Base-by-base conservation (phyloP, 2,113 vertebrate species). In the Promerops cafer region DNA sequence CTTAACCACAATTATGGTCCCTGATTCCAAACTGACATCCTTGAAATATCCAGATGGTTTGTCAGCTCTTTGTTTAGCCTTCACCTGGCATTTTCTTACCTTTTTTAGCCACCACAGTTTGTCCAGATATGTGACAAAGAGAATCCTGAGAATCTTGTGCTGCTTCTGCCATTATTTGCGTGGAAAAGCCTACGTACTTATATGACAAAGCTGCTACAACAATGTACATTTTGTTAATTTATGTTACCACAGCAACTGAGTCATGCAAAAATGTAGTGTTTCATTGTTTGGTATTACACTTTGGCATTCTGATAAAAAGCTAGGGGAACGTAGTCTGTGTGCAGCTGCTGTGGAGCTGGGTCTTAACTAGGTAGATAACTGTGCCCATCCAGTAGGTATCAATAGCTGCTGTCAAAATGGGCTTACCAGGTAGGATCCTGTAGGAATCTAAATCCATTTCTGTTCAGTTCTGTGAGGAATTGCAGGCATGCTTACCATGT, bases 231-330 rank as follows among this genome's bases (percentile, higher is more conserved):
- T 89, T 35, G 64, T 87, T 93, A 83, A 92, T 90, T 78, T 90
- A 59, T 81, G 96, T 96, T 94, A 71, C 93, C 86, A 89, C 91
- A 93, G 95, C 91, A 95, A 97, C 86, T 69, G 71, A 93, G 39
- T 86, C 79, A 81, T 63, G 77, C 2, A 6, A 87, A 91, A 83
- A 90, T 26, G n/a, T 77, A 57, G 33, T 30, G 54, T 83, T 83
- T 45, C 35, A 16, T 66, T 92, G 87, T 90, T 80, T 93, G 68
- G 33, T 89, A 39, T 53, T 63, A 54, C 45, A 74, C 68, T 75
- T 83, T 76, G 33, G 35, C 71, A 76, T 88, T 82, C 92, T 92
- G 65, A 45, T 70, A 40, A 79, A 91, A 93, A 89, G 11, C 56
- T 39, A 26, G 42, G 54, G 71, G 30, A 77, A 72, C 0, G 0